A percentile compares a stretch with the other conserved stretches of the same genome.
Evolutionary conservation across 2,888 invertebrate species (phyloP).

Genomic region (Hemicrepidius hirtus): DNA sequence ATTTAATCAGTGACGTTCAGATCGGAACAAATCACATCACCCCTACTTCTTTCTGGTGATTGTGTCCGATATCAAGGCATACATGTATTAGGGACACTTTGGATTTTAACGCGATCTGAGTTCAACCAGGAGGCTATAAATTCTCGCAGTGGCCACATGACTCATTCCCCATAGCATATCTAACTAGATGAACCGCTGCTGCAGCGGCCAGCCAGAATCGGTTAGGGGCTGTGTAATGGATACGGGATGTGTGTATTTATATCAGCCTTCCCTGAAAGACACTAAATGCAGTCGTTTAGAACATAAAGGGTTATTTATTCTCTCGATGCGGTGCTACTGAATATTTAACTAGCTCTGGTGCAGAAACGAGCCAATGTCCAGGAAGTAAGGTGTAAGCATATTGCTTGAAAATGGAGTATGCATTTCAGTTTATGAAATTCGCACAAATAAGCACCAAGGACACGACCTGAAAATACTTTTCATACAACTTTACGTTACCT

Average conservation of each 20-base stretch:
- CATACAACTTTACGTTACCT: too few species aligned
- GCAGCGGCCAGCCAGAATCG: constrained; percentile 48
- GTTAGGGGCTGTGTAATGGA: constrained; percentile 52
- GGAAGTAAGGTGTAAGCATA: neutral
- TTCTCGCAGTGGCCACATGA: constrained; percentile 59
- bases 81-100: constrained; percentile 58
- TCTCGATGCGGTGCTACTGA: constrained; percentile 31
- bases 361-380: constrained; percentile 5
- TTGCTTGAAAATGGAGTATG: too few species aligned
- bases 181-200: constrained; percentile 61
- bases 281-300: constrained; percentile 47
- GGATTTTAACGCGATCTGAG: constrained; percentile 60
- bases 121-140: constrained; percentile 60
- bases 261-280: constrained; percentile 51
- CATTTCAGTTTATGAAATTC: too few species aligned
- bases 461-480: too few species aligned
- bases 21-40: constrained; percentile 47
- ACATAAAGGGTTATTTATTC: constrained; percentile 49
- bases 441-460: too few species aligned
- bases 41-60: constrained; percentile 39
- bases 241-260: constrained; percentile 50
- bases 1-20: constrained; percentile 52
- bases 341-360: constrained; percentile 27
- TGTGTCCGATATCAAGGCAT: constrained; percentile 43
- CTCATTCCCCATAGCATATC: constrained; percentile 57